Base-by-base conservation (phyloP, 2,888 invertebrate genomes). In the Bellardia pandia region DNA sequence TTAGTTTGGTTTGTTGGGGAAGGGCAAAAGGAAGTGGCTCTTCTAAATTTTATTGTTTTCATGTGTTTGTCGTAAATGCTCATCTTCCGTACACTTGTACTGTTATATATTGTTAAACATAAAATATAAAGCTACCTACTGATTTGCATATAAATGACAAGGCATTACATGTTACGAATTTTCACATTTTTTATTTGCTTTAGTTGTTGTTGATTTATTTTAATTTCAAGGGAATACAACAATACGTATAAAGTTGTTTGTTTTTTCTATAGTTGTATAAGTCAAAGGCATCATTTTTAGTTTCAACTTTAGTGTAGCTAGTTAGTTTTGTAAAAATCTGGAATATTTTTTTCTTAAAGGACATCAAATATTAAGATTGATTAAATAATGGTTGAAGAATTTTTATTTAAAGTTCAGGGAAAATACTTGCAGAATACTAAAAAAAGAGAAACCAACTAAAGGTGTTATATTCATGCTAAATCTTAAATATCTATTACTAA, bases 91-190 rank as follows among this genome's bases (percentile, higher is more conserved):
- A 14, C 14, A 23, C n/a, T 42, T 56, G 6, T 58, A 23, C 23
- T 48, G 14, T 66, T 56, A 16, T 69, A 1, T 74, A 23, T 75
- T 71, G 56, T 45, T 64, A 7, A 64, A 53, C 33, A 74, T 42
- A 14, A 37, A 45, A 80, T 58, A 45, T 13, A 1, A 9, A 45
- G 23, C 1, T 23, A 23, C 40, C 7, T 45, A 8, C 79, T 72
- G 37, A 86, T 86, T 86, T 79, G 86, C 79, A 86, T 84, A 71
- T 79, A 86, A 86, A 86, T 84, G 79, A 76, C 58, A 76, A 83
- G 71, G 72, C 51, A 83, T 58, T 60, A 56, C 48, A 83, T 69
- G 48, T 64, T 68, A 64, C 30, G 40, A 79, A 66, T 77, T 81
- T 37, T 6, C 5, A 37, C 37, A 6, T 72, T 23, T 66, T 72